A percentile compares a stretch with the other conserved stretches of the same genome.
Evolutionary conservation across 1,140 invertebrate species (phyloP).

Genomic region (Drosophila simulans): DNA sequence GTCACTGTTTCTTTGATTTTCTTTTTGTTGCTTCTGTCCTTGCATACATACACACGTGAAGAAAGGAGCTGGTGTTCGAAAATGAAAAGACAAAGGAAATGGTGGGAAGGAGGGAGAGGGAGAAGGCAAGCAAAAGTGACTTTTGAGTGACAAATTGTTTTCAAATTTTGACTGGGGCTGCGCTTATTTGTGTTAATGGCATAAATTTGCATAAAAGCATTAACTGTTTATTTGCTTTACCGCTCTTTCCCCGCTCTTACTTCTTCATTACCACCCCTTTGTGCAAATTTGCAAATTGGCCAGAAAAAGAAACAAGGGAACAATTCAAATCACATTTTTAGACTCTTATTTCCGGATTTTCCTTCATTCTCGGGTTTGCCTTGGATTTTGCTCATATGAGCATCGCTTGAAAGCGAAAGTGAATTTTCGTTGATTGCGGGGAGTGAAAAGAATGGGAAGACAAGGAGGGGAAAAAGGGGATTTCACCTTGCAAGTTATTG

Average conservation of each 20-base stretch:
- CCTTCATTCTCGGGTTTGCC: background rate
- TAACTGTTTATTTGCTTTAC: conserved; percentile 82
- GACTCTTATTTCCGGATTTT: conserved; percentile 22
- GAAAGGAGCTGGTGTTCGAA: conserved; percentile 16
- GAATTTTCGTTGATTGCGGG: conserved; percentile 38
- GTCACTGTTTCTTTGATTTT: conserved; percentile 73
- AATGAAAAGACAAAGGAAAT: conserved; percentile 12
- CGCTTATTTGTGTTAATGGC: conserved; percentile 82
- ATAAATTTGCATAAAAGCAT: conserved; percentile 84
- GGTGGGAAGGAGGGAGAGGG: background rate
- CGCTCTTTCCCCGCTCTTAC: conserved; percentile 41
- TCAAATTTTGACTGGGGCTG: conserved; percentile 67
- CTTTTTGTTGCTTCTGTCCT: conserved; percentile 38
- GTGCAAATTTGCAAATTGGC: conserved; percentile 80
- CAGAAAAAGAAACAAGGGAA: conserved; percentile 54
- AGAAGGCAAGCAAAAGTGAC: conserved; percentile 62
- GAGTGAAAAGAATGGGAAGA: background rate
- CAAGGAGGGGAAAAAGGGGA: background rate
- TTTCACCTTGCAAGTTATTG: conserved; percentile 38
- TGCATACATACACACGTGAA: conserved; percentile 30
- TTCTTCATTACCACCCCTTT: conserved; percentile 40
- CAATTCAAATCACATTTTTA: conserved; percentile 75
- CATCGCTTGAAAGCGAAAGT: conserved; percentile 37
- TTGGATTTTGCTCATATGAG: conserved; percentile 28
- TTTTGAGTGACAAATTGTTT: conserved; percentile 84